A percentile compares a stretch with the other conserved stretches of the same genome.
Evolutionary conservation across 2,888 invertebrate species (phyloP).

Genomic region (Sesia bembeciformis): DNA sequence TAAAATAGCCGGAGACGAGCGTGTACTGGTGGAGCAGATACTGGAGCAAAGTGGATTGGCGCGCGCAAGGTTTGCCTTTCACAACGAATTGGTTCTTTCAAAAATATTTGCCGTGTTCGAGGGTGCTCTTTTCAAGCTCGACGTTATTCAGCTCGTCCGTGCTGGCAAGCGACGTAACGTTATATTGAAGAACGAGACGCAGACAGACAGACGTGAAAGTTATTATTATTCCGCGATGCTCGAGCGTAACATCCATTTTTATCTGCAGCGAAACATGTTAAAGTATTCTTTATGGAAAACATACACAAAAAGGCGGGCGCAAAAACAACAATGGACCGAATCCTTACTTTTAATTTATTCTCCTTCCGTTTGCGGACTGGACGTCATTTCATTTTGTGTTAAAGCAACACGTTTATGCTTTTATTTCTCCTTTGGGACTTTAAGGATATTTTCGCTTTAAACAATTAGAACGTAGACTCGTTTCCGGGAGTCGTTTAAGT

Average conservation of each 20-base stretch:
- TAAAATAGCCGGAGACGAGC: conserved; percentile 15
- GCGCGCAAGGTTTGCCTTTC: conserved; percentile 9
- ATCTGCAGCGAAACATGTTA: conserved; percentile 23
- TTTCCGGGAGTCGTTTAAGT: conserved; percentile 31
- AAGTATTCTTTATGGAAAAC: conserved; percentile 31
- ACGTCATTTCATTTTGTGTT: conserved; percentile 52
- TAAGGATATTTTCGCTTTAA: conserved; percentile 31
- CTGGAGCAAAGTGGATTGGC: conserved; percentile 14
- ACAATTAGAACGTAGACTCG: conserved; percentile 25
- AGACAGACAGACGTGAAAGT: conserved; percentile 8
- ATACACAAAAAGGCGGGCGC: conserved; percentile 29
- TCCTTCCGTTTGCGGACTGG: conserved; percentile 39
- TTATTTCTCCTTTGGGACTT: conserved; percentile 37
- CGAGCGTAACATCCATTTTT: conserved; percentile 19
- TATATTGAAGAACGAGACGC: conserved; percentile 13
- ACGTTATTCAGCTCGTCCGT: conserved; percentile 9
- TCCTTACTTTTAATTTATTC: conserved; percentile 61
- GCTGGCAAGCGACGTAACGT: conserved; percentile 7
- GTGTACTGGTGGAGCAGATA: conserved; percentile 8
- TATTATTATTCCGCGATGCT: conserved; percentile 16
- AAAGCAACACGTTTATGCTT: conserved; percentile 56
- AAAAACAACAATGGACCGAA: conserved; percentile 47
- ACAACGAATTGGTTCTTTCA: conserved; percentile 22
- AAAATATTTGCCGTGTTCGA: conserved; percentile 21
- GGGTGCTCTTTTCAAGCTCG: conserved; percentile 4